phyloP scores from a whole-genome alignment of 2,113 vertebrate genomes.

The Ammodytes dubius region DNA sequence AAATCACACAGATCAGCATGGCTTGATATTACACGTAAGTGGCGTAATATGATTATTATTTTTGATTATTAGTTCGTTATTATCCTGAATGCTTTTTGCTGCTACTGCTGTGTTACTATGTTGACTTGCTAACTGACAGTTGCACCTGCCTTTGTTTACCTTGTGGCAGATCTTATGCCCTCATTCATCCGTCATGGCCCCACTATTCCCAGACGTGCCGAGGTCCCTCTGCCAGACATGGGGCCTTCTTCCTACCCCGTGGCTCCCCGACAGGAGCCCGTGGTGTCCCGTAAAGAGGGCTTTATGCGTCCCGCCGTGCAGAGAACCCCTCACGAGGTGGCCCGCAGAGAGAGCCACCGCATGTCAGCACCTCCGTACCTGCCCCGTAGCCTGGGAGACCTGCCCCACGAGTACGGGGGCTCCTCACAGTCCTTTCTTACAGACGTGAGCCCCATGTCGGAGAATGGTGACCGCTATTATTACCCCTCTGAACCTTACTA shows the following conservation, averaged over 20 bases:
- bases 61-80: too few relatives aligned
- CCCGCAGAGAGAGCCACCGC: conserved; percentile 93
- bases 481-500: conserved; percentile 90
- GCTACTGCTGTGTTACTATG: not conserved
- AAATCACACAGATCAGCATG: too few relatives aligned
- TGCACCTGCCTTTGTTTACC: not conserved
- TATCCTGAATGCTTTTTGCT: not conserved
- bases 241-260: conserved; percentile 82
- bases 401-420: conserved; percentile 91
- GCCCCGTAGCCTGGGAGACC: conserved; percentile 89
- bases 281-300: conserved; percentile 90
- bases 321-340: conserved; percentile 89
- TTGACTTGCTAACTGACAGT: conserved; percentile 13
- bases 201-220: conserved; percentile 94
- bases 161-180: conserved; percentile 93
- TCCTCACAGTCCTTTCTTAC: conserved; percentile 92
- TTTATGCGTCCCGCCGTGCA: conserved; percentile 90
- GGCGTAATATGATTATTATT: too few relatives aligned
- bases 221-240: conserved; percentile 90
- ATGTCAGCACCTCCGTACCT: conserved; percentile 94
- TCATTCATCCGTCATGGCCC: conserved; percentile 99
- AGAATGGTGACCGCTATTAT: conserved; percentile 94
- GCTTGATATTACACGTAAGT: too few relatives aligned
- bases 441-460: conserved; percentile 85
- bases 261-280: conserved; percentile 82